These are phyloP conservation scores for Bemisia tabaci DNA, from an alignment of 1,140 invertebrate species.

Conservation along the genomic window DNA sequence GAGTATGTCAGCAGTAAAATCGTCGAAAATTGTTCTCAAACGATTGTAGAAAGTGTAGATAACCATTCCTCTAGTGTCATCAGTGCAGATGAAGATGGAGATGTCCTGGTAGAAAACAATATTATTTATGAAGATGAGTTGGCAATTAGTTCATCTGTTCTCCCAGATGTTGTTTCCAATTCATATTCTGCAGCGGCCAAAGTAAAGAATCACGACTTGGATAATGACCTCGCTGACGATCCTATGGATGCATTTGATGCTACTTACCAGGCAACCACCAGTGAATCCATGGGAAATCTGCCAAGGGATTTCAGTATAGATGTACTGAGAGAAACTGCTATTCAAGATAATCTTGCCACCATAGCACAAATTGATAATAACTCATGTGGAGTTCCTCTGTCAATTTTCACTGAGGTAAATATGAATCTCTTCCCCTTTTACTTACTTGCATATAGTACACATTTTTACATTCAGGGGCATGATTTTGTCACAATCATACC, in stretches of 20 bases:
- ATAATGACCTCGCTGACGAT: background rate
- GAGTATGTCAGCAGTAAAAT: background rate
- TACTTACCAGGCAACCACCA: background rate
- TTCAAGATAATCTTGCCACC: conserved; percentile 35
- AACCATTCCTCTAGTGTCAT: background rate
- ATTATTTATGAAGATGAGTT: conserved; percentile 7
- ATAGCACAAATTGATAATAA: conserved; percentile 31
- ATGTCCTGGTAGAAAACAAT: background rate
- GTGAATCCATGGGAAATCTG: conserved; percentile 24
- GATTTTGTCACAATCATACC: too few species aligned
- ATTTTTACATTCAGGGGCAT: too few species aligned
- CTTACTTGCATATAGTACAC: background rate
- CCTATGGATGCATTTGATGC: background rate
- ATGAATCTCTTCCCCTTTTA: background rate
- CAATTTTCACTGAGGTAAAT: conserved; percentile 68
- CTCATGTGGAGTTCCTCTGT: conserved; percentile 72
- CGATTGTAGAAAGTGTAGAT: background rate
- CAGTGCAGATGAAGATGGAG: background rate
- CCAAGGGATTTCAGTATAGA: conserved; percentile 45
- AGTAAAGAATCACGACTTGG: background rate
- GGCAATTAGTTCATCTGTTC: conserved; percentile 4
- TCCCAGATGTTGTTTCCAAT: background rate
- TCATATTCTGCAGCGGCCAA: background rate
- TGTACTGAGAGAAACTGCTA: conserved; percentile 39
- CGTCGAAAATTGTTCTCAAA: background rate